A percentile compares a stretch with the other conserved stretches of the same genome.
These are phyloP conservation scores for Brachionichthys hirsutus DNA, from an alignment of 2,113 vertebrate genomes.

Conservation along the genomic window DNA sequence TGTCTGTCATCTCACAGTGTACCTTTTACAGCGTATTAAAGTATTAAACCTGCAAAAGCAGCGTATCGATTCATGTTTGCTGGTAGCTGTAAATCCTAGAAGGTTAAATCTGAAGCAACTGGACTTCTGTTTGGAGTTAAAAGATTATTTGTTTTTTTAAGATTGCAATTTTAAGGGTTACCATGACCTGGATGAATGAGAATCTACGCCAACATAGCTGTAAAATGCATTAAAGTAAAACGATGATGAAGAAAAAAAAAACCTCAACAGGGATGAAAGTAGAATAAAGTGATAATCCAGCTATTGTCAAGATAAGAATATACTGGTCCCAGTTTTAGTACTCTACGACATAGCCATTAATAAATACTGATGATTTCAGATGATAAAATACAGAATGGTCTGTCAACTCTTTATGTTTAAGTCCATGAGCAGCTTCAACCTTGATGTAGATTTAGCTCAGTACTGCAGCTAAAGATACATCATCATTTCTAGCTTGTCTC, in stretches of 20 bases:
- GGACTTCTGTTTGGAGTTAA: too few species aligned
- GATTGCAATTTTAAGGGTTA: too few species aligned
- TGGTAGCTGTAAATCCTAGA: not conserved
- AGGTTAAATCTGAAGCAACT: too few species aligned
- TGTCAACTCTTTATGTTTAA: not conserved
- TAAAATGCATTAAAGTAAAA: constrained; percentile 2
- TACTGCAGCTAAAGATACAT: too few species aligned
- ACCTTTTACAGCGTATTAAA: constrained; percentile 4
- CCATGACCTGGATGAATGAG: too few species aligned
- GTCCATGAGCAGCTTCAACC: not conserved
- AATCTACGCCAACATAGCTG: not conserved
- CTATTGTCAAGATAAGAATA: not conserved
- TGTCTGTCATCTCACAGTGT: not conserved
- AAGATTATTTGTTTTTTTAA: too few species aligned
- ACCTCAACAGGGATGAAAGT: not conserved
- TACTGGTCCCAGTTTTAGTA: not conserved
- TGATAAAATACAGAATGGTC: not conserved
- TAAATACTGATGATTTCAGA: not conserved
- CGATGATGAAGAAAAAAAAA: not conserved
- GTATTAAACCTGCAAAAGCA: constrained; percentile 11
- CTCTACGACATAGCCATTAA: not conserved
- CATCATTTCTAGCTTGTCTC: not conserved
- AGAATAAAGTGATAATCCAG: not conserved
- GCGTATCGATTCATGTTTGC: not conserved
- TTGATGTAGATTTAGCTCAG: constrained; percentile 16